Base-by-base conservation (phyloP, 2,113 vertebrate species). In the Mesitornis unicolor region DNA sequence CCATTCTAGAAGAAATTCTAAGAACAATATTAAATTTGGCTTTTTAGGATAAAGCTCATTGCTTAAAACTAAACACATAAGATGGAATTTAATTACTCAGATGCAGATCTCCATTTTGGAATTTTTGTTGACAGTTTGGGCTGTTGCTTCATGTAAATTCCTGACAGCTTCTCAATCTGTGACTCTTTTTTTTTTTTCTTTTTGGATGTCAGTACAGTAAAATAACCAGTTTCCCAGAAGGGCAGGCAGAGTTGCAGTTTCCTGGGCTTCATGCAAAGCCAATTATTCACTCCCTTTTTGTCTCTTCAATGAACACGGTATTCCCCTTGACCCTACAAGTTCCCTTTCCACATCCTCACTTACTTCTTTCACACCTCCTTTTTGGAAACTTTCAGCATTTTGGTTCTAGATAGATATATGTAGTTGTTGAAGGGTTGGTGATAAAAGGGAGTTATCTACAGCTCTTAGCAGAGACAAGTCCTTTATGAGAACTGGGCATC, bases 321-420 rank as follows among this genome's bases (percentile, higher is more conserved):
- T 74, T 84, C 25, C 24, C 8, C 16, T 67, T 86, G 54, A 86
- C 18, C 7, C 20, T 90, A 13, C 33, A 54, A 47, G 24, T 67
- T 87, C 26, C 13, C 11, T 76, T 82, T 75, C 31, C 15, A 25
- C 24, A 20, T 91, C 15, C 48, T 68, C 7, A 1, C 14, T 31
- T 38, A 22, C 16, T 83, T 54, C 9, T 71, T 71, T 86, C 54
- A 19, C 24, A 35, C 19, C 14, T 70, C 14, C 31, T 45, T 5
- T 47, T 82, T 53, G 0, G 3, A 86, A 93, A 50, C 16, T n/a
- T 76, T 16, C 17, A 61, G 22, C 18, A 7, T 48, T 93, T 77
- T 45, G 9, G 1, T 61, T 61, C 59, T 53, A 33, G 5, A 6
- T 38, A 7, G 4, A 6, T 33, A 8, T 1, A 4, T 6, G 11